Conservation (phyloP, 2,113 vertebrate genomes). For the Eira barbara region DNA sequence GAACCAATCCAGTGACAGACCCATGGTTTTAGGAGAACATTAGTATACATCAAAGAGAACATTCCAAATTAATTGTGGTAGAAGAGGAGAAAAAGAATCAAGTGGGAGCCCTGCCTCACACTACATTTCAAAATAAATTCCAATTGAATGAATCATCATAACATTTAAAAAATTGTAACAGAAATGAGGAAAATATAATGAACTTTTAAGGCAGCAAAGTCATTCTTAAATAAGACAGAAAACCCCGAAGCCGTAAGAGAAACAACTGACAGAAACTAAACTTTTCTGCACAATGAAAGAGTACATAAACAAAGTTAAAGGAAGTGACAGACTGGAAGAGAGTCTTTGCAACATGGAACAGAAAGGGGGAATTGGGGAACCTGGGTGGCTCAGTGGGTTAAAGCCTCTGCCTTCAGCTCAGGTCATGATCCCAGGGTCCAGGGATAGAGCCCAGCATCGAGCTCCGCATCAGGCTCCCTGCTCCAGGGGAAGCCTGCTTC, state of each 20-base stretch:
- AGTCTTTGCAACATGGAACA: not conserved
- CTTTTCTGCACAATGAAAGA: not conserved
- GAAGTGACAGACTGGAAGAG: not conserved
- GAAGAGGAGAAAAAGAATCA: not conserved
- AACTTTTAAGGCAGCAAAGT: not conserved
- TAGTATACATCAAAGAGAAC: not conserved
- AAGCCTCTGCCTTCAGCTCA: too few species aligned
- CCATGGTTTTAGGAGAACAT: not conserved
- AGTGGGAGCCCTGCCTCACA: not conserved
- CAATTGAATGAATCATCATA: not conserved
- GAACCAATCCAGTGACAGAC: not conserved
- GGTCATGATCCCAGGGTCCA: too few species aligned
- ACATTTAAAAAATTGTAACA: not conserved
- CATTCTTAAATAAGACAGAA: not conserved
- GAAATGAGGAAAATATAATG: not conserved
- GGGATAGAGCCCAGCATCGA: too few species aligned
- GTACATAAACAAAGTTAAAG: not conserved
- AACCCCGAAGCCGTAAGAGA: not conserved
- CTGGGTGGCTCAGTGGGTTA: too few species aligned
- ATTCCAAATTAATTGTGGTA: not conserved
- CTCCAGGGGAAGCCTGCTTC: too few species aligned
- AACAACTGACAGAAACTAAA: not conserved
- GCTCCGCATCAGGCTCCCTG: too few species aligned
- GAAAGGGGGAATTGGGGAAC: not conserved
- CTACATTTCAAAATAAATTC: not conserved